phyloP scores from a whole-genome alignment of 2,888 invertebrate genomes.

The Nomada flava region DNA sequence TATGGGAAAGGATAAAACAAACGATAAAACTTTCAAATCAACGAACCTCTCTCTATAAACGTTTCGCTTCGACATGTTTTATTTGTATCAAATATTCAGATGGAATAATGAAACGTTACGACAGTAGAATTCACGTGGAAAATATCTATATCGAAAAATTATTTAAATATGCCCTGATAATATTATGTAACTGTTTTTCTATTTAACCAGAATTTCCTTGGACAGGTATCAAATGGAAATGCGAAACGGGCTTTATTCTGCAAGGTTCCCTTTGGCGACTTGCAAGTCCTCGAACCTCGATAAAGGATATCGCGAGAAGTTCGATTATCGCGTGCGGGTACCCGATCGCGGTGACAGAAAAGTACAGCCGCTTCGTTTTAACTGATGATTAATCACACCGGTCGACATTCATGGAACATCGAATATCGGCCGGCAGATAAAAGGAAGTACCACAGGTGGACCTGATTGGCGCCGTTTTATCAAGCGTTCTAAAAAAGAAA shows the following conservation, averaged over 20 bases:
- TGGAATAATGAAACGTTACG: no score
- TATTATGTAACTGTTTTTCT: no score
- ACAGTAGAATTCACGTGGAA: no score
- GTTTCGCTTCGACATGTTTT: neutral
- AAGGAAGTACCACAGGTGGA: slow-evolving; percentile 21
- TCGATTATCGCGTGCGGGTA: neutral
- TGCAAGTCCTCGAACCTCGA: neutral
- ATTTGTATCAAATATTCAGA: no score
- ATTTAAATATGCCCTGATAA: no score
- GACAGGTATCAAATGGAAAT: no score
- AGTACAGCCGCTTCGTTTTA: slow-evolving; percentile 14
- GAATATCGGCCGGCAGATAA: slow-evolving; percentile 10
- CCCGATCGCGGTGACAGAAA: neutral
- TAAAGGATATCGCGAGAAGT: neutral
- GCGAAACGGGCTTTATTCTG: no score
- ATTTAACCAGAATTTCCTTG: no score
- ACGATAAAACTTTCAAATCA: slow-evolving; percentile 10
- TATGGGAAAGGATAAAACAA: neutral
- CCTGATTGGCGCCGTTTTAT: slow-evolving; percentile 29
- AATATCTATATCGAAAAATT: no score
- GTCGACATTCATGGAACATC: slow-evolving; percentile 10
- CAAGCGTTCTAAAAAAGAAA: slow-evolving; percentile 29
- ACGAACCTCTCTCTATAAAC: neutral
- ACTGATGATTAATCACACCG: slow-evolving; percentile 21
- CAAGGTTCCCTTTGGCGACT: neutral